Conservation (phyloP, 2,888 invertebrate species). For the Agrochola lychnidis region DNA sequence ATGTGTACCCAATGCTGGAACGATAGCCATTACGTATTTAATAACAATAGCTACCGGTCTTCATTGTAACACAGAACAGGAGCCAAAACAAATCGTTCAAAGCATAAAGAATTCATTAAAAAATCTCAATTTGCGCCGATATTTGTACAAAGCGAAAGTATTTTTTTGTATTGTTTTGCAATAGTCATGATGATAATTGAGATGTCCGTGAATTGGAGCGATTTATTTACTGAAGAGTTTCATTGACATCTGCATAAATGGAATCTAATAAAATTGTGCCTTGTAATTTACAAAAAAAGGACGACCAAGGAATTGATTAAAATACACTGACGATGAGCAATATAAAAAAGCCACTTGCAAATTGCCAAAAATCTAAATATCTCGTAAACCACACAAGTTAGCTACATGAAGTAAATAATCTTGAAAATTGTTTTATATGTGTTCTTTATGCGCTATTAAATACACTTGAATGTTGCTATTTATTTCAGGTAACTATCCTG, state of each 20-base stretch:
- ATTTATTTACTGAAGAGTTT: slow-evolving; percentile 18
- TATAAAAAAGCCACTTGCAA: too few species aligned
- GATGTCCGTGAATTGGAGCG: slow-evolving; percentile 13
- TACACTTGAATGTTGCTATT: too few species aligned
- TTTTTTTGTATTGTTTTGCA: slow-evolving; percentile 48
- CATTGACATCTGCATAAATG: slow-evolving; percentile 2
- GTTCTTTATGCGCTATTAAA: too few species aligned
- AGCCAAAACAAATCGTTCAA: slow-evolving; percentile 49
- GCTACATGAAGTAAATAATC: too few species aligned
- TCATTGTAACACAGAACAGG: slow-evolving; percentile 12
- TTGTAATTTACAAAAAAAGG: not conserved
- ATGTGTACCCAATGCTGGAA: not conserved
- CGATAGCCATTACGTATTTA: not conserved
- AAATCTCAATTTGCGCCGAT: slow-evolving; percentile 54
- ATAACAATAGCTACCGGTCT: slow-evolving; percentile 30
- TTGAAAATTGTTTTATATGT: too few species aligned
- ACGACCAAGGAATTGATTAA: too few species aligned
- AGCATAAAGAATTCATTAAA: slow-evolving; percentile 61
- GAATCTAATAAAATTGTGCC: not conserved
- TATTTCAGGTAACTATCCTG: too few species aligned
- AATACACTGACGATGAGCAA: not conserved
- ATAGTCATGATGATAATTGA: slow-evolving; percentile 46
- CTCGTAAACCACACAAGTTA: too few species aligned
- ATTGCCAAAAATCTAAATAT: too few species aligned
- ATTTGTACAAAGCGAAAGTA: slow-evolving; percentile 60